Evolutionary conservation across 2,797 vertebrate species (phyloP).

Genomic region (Pteropus rufus): DNA sequence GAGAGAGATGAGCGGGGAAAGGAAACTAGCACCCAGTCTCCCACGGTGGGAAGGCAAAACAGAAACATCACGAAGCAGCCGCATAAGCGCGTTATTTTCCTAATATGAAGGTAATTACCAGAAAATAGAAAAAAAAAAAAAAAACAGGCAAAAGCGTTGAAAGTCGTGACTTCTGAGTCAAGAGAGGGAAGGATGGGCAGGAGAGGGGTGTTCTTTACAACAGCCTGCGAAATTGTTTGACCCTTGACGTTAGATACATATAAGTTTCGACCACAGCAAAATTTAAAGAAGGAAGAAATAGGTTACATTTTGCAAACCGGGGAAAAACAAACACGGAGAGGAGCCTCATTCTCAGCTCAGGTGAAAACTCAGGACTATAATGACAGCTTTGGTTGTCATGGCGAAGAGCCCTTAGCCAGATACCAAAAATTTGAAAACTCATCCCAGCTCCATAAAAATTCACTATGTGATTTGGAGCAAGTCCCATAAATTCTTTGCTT

Average conservation of each 20-base stretch:
- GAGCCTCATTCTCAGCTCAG: background rate
- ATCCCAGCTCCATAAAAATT: too few relatives aligned
- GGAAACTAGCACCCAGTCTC: background rate
- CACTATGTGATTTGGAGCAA: too few relatives aligned
- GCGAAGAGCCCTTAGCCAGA: background rate
- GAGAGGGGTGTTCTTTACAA: background rate
- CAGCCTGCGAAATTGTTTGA: background rate
- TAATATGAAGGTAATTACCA: too few relatives aligned
- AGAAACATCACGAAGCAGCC: background rate
- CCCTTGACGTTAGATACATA: background rate
- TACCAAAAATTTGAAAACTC: background rate
- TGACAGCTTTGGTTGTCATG: background rate
- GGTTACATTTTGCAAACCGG: background rate
- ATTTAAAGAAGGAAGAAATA: background rate
- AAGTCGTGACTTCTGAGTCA: background rate
- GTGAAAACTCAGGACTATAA: background rate
- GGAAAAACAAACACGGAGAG: background rate
- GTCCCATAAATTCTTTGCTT: too few relatives aligned
- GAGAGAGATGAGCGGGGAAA: background rate
- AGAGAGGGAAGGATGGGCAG: background rate
- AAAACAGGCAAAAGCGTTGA: too few relatives aligned
- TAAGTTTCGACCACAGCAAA: background rate
- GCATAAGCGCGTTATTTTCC: fast-evolving
- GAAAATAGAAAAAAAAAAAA: background rate
- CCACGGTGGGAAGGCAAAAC: background rate